These are phyloP conservation scores for Deroptyus accipitrinus DNA, from an alignment of 2,113 vertebrate genomes.

Conservation along the genomic window DNA sequence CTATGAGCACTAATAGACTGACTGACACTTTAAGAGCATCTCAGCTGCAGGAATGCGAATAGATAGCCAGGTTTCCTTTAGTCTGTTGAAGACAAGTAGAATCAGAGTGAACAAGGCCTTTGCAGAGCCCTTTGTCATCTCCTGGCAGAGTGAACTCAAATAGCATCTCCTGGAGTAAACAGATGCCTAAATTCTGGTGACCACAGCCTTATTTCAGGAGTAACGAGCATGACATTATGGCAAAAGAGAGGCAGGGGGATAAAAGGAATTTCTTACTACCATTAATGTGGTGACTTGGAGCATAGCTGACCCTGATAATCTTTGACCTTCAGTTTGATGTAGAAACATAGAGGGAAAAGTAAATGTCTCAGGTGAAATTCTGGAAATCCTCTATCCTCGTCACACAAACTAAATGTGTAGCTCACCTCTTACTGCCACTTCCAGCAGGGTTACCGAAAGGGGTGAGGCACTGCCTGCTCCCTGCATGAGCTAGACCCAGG, in stretches of 20 bases:
- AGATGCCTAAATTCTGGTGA: background rate
- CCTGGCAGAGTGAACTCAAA: background rate
- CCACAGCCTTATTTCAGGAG: background rate
- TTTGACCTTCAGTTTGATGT: background rate
- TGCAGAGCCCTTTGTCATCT: background rate
- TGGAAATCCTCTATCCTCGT: background rate
- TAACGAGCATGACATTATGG: background rate
- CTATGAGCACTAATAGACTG: accelerated
- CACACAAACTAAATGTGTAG: background rate
- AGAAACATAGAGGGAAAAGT: background rate
- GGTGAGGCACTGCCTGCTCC: background rate
- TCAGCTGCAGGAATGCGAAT: background rate
- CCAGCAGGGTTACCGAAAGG: background rate
- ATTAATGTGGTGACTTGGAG: background rate
- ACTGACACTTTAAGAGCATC: background rate
- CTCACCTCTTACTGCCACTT: background rate
- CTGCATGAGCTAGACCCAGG: background rate
- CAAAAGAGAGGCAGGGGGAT: background rate
- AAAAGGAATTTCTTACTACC: background rate
- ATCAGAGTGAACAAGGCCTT: background rate
- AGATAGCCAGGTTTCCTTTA: background rate
- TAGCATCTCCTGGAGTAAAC: background rate
- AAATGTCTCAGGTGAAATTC: background rate
- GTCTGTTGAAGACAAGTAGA: background rate
- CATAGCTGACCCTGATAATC: accelerated